phyloP scores from a whole-genome alignment of 2,113 vertebrate species.

The Catharus bicknelli region DNA sequence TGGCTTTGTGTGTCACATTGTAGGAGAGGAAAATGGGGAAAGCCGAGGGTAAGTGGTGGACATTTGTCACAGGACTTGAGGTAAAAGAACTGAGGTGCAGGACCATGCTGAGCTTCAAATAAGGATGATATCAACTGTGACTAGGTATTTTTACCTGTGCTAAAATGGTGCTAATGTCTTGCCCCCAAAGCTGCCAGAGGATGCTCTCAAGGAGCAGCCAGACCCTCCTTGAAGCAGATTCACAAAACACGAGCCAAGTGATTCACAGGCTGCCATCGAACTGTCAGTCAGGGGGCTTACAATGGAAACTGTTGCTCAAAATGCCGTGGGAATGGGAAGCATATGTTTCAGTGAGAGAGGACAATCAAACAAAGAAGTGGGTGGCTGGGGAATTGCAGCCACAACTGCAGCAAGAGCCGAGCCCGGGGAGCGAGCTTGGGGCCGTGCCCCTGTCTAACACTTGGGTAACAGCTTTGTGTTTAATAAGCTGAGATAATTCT shows the following conservation, averaged over 20 bases:
- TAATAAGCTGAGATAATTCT: constrained; percentile 33
- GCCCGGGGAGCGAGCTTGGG: neutral
- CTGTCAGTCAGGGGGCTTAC: constrained; percentile 39
- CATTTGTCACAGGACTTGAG: neutral
- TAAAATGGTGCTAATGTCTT: neutral
- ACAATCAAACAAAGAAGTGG: constrained; percentile 48
- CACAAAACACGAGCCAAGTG: neutral
- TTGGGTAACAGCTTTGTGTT: constrained; percentile 26
- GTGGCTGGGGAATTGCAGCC: constrained; percentile 12
- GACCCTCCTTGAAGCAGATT: constrained; percentile 1
- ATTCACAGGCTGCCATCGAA: constrained; percentile 51
- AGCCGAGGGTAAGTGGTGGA: neutral
- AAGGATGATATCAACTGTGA: neutral
- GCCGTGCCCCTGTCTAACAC: neutral
- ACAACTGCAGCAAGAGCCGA: neutral
- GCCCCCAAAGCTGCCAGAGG: neutral
- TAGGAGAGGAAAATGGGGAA: neutral
- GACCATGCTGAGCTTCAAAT: neutral
- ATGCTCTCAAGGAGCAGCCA: neutral
- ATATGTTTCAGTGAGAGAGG: constrained; percentile 47
- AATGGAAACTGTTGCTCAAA: constrained; percentile 42
- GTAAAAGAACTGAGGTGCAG: neutral
- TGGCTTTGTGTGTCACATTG: neutral
- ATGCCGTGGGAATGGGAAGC: neutral
- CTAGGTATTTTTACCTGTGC: neutral